A percentile compares a stretch with the other conserved stretches of the same genome.
Conservation (phyloP, 1,140 invertebrate genomes). For the Drosophila malerkotliana region DNA sequence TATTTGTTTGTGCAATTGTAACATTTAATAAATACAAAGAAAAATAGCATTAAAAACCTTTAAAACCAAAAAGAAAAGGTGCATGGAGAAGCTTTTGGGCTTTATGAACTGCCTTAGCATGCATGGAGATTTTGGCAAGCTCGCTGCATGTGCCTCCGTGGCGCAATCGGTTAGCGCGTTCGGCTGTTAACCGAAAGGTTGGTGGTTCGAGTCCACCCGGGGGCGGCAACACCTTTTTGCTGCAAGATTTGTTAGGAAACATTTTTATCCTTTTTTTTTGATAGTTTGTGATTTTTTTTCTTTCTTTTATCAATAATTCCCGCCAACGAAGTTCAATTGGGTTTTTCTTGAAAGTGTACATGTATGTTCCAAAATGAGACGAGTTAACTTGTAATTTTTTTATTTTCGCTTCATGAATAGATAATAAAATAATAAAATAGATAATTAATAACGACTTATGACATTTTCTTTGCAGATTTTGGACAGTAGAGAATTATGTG, state of each 20-base stretch:
- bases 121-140: too few relatives aligned
- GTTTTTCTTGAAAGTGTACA: too few relatives aligned
- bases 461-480: conserved; percentile 1
- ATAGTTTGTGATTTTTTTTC: conserved; percentile 1
- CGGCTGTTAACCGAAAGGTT: conserved; percentile 93
- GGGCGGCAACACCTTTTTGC: conserved; percentile 75
- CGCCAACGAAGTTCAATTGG: too few relatives aligned
- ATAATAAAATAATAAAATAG: too few relatives aligned
- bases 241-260: neutral
- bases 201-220: conserved; percentile 93
- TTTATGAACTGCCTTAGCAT: too few relatives aligned
- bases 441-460: too few relatives aligned
- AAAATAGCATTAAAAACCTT: too few relatives aligned
- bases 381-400: too few relatives aligned
- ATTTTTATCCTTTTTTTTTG: neutral
- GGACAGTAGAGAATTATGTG: conserved; percentile 48
- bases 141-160: too few relatives aligned
- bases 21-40: neutral
- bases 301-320: too few relatives aligned
- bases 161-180: conserved; percentile 92
- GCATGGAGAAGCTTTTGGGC: neutral
- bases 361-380: neutral
- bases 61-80: neutral
- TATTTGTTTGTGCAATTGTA: neutral
- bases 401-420: too few relatives aligned